These are phyloP conservation scores for Diacarnus erythraeanus DNA, from an alignment of 37 sponge, comb jelly and placozoan species.

Conservation along the genomic window DNA sequence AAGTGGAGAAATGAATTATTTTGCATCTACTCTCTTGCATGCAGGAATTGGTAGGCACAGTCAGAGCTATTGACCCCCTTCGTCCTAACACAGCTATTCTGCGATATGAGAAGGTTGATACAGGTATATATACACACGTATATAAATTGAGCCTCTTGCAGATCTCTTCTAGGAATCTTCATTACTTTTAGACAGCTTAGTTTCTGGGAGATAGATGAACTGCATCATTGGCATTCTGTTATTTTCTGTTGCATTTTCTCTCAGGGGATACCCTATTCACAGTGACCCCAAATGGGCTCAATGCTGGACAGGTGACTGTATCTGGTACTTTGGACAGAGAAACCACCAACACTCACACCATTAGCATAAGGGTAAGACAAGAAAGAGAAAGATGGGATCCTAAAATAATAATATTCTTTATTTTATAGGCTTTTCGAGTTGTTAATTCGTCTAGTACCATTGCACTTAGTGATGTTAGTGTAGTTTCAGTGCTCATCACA, in stretches of 20 bases:
- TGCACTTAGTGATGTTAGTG: background rate
- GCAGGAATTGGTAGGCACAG: background rate
- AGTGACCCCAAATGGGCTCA: background rate
- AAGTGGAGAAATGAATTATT: background rate
- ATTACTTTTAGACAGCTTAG: too few species aligned
- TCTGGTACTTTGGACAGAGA: background rate
- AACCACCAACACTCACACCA: background rate
- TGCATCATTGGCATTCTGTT: background rate
- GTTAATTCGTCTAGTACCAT: background rate
- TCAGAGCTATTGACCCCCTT: background rate
- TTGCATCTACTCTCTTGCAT: too few species aligned
- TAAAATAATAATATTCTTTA: too few species aligned
- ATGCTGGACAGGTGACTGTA: background rate
- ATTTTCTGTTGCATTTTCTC: background rate
- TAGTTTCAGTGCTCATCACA: slow-evolving; percentile 18
- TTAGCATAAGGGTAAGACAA: background rate
- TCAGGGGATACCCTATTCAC: background rate
- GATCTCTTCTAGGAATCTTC: too few species aligned
- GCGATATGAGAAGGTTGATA: background rate
- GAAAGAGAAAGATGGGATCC: too few species aligned
- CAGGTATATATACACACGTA: background rate
- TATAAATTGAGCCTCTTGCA: too few species aligned
- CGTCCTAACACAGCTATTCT: background rate
- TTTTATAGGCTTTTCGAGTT: background rate
- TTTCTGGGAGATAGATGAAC: background rate